Conservation (phyloP, 1,140 invertebrate genomes). For the Drosophila pectinifera region DNA sequence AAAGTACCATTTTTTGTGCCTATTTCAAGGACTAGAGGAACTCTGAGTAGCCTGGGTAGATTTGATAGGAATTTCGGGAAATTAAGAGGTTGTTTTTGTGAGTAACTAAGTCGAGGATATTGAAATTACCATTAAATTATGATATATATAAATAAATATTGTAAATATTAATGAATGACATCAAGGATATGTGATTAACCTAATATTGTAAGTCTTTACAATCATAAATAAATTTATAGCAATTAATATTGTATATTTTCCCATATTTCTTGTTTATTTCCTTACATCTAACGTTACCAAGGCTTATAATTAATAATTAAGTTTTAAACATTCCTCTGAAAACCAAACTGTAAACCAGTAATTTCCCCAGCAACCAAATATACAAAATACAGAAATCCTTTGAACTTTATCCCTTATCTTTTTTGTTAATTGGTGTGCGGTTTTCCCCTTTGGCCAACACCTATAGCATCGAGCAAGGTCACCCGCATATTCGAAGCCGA, state of each 20-base stretch:
- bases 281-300: no score
- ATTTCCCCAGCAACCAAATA: conserved; percentile 18
- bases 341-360: not conserved
- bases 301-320: not conserved
- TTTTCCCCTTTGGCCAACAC: conserved; percentile 36
- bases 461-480: conserved; percentile 11
- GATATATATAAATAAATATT: not conserved
- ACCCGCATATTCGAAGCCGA: conserved; percentile 37
- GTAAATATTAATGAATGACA: not conserved
- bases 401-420: conserved; percentile 37
- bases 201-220: not conserved
- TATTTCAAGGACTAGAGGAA: not conserved
- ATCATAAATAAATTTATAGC: not conserved
- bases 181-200: no score
- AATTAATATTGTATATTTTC: not conserved
- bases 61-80: not conserved
- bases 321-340: not conserved
- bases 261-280: not conserved
- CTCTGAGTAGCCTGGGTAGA: not conserved
- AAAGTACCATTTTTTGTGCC: not conserved
- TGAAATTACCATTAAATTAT: not conserved
- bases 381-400: conserved; percentile 15
- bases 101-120: not conserved
- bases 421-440: conserved; percentile 58
- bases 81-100: not conserved